phyloP scores from a whole-genome alignment of 2,888 invertebrate genomes.

The Hydriomena furcata region DNA sequence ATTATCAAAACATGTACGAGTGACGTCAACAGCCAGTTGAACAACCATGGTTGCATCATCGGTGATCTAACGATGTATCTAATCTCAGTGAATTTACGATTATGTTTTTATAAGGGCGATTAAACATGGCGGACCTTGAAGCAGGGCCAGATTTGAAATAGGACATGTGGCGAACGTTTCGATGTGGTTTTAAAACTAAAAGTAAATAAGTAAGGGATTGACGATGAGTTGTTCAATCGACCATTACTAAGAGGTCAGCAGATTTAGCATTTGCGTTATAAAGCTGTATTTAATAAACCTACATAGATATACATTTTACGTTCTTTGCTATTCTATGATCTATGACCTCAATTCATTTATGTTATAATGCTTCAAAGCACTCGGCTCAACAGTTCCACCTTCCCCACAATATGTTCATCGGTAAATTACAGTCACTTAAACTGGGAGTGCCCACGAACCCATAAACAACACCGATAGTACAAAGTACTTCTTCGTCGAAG shows the following conservation, averaged over 20 bases:
- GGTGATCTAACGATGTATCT: conserved; percentile 38
- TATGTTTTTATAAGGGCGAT: conserved; percentile 28
- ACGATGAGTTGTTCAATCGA: too few species aligned
- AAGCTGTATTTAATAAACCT: neutral
- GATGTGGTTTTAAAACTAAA: neutral
- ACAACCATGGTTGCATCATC: conserved; percentile 32
- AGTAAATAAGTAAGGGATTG: neutral
- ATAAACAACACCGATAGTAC: conserved; percentile 23
- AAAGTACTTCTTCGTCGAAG: conserved; percentile 13
- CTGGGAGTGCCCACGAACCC: conserved; percentile 27
- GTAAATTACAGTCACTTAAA: conserved; percentile 26
- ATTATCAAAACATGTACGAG: conserved; percentile 21
- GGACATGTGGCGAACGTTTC: conserved; percentile 8
- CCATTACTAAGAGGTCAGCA: too few species aligned
- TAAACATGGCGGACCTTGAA: conserved; percentile 31
- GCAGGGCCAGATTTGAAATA: conserved; percentile 24
- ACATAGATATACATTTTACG: too few species aligned
- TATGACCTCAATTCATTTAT: neutral
- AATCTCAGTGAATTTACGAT: conserved; percentile 24
- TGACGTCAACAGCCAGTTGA: conserved; percentile 30
- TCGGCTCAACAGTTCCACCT: conserved; percentile 13
- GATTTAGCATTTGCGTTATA: too few species aligned
- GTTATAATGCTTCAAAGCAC: conserved; percentile 9
- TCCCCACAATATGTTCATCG: conserved; percentile 28
- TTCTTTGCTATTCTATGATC: neutral